These are phyloP conservation scores for Crocallis elinguaria DNA, from an alignment of 2,888 invertebrate species.

Conservation along the genomic window DNA sequence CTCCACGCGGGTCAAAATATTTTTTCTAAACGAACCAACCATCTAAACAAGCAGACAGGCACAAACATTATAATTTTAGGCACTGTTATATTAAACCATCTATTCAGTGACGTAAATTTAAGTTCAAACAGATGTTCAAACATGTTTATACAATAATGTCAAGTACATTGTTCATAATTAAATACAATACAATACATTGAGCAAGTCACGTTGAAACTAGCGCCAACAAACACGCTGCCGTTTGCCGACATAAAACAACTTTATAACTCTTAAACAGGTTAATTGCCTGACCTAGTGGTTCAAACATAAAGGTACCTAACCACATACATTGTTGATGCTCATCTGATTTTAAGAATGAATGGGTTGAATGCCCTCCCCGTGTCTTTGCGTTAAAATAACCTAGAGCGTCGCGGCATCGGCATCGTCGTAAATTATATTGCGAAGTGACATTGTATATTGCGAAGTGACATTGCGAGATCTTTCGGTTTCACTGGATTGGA, in stretches of 20 bases:
- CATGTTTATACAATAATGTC: background rate
- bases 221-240: constrained; percentile 29
- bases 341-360: constrained; percentile 51
- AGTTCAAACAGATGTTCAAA: no score
- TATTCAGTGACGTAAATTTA: no score
- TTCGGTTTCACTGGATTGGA: constrained; percentile 26
- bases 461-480: constrained; percentile 41
- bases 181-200: background rate
- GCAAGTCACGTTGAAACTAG: constrained; percentile 22
- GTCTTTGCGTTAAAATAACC: constrained; percentile 48
- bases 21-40: no score
- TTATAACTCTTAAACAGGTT: constrained; percentile 39
- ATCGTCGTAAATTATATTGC: constrained; percentile 47
- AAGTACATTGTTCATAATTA: background rate
- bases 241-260: constrained; percentile 38
- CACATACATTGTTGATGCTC: constrained; percentile 23
- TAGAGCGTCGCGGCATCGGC: constrained; percentile 30
- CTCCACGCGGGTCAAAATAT: no score
- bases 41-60: no score
- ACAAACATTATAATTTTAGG: no score
- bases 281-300: constrained; percentile 26
- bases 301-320: constrained; percentile 20
- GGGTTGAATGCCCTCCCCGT: constrained; percentile 53
- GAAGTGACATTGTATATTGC: constrained; percentile 17
- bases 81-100: no score